Percentiles rank a stretch among this genome's conserved stretches.
Evolutionary conservation across 53 echinoderm and acorn worm species (phyloP).

Genomic region (Crossaster papposus): DNA sequence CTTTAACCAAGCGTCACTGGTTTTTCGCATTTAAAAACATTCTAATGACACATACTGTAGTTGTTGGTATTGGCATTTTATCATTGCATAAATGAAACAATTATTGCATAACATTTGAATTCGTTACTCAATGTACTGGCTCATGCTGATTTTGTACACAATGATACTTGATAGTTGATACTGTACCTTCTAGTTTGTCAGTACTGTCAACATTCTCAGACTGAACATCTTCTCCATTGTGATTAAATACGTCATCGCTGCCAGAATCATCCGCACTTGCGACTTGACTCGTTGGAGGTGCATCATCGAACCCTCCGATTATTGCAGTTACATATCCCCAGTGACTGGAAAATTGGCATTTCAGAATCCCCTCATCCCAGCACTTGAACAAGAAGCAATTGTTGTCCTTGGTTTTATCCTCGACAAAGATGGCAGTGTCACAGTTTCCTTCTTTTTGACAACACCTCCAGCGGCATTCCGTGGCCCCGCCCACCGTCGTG

Average conservation of each 20-base stretch:
- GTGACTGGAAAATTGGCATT: conserved; percentile 70
- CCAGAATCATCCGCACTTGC: neutral
- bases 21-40: too few relatives aligned
- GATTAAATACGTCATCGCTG: neutral
- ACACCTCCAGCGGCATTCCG: conserved; percentile 69
- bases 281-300: conserved; percentile 4
- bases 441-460: conserved; percentile 63
- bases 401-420: conserved; percentile 35
- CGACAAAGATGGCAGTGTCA: conserved; percentile 76
- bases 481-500: conserved; percentile 34
- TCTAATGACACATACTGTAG: too few relatives aligned
- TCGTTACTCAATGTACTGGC: too few relatives aligned
- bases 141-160: neutral
- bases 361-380: conserved; percentile 43
- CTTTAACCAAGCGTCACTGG: too few relatives aligned
- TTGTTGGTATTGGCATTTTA: too few relatives aligned
- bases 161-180: neutral
- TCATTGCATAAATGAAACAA: too few relatives aligned
- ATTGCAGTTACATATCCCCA: conserved; percentile 62
- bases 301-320: conserved; percentile 63
- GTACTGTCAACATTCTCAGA: neutral
- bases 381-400: conserved; percentile 81
- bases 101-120: neutral
- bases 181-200: neutral
- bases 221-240: neutral